Evolutionary conservation across 2,888 invertebrate species (phyloP).

Genomic region (Tenthredo distinguenda): DNA sequence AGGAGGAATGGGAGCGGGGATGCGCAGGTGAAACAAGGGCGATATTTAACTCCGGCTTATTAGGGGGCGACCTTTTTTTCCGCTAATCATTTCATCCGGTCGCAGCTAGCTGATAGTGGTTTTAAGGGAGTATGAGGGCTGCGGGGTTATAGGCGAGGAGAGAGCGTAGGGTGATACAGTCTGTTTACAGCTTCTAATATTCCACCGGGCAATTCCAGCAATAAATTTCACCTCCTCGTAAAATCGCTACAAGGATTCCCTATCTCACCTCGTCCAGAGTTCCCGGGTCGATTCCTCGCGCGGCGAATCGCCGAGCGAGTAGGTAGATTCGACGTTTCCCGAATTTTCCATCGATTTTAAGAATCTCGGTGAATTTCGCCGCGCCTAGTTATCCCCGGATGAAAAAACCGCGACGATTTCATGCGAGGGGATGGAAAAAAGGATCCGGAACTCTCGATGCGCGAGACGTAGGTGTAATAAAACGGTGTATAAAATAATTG

Average conservation of each 20-base stretch:
- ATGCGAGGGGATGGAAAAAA: not conserved
- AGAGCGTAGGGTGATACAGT: slow-evolving; percentile 47
- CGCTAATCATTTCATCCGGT: slow-evolving; percentile 9
- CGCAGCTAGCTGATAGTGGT: not conserved
- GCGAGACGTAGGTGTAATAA: slow-evolving; percentile 64
- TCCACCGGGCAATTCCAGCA: slow-evolving; percentile 66
- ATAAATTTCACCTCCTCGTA: slow-evolving; percentile 69
- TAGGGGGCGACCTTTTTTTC: not conserved
- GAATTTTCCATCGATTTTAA: not conserved
- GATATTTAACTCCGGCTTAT: not conserved
- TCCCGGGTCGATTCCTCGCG: slow-evolving; percentile 34
- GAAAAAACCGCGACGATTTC: not conserved
- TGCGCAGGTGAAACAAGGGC: not conserved
- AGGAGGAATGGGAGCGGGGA: not conserved
- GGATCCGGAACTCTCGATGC: slow-evolving; percentile 26
- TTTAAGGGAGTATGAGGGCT: not conserved
- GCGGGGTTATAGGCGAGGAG: not conserved
- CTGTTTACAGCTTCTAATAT: slow-evolving; percentile 71
- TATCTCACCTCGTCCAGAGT: slow-evolving; percentile 54
- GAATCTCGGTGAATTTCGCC: not conserved
- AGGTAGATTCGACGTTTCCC: not conserved
- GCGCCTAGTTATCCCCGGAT: not conserved
- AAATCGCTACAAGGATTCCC: slow-evolving; percentile 61
- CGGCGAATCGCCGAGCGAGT: not conserved
- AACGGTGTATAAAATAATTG: slow-evolving; percentile 76